phyloP scores from a whole-genome alignment of 37 sponge, comb jelly and placozoan species.

The Lycopodina hypogea region DNA sequence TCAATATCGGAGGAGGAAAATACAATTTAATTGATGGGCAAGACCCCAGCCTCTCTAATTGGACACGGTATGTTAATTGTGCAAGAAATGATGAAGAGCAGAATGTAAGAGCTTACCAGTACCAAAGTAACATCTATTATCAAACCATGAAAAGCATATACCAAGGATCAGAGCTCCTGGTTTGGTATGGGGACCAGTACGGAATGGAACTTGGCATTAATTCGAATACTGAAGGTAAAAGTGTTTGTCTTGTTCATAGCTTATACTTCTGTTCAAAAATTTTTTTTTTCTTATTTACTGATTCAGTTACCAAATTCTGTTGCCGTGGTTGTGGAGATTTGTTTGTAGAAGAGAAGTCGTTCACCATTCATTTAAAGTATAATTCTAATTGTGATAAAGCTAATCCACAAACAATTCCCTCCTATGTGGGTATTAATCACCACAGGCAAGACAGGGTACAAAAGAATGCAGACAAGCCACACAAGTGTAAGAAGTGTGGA shows the following conservation, averaged over 20 bases:
- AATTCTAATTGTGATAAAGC: slow-evolving; percentile 20
- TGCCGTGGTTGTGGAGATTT: slow-evolving; percentile 39
- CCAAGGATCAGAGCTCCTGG: slow-evolving; percentile 63
- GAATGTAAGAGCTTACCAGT: slow-evolving; percentile 92
- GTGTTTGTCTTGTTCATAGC: too few relatives aligned
- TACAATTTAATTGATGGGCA: slow-evolving; percentile 65
- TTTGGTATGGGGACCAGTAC: slow-evolving; percentile 83
- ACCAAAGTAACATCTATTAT: slow-evolving; percentile 74
- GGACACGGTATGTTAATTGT: slow-evolving; percentile 88
- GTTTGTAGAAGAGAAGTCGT: slow-evolving; percentile 44
- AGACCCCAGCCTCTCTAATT: slow-evolving; percentile 56
- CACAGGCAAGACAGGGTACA: background rate
- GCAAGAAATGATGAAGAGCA: slow-evolving; percentile 85
- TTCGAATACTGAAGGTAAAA: background rate
- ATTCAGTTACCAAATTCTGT: background rate
- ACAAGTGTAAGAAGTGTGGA: slow-evolving; percentile 41
- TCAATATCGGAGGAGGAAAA: slow-evolving; percentile 22
- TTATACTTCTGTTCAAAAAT: too few relatives aligned
- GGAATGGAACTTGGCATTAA: slow-evolving; percentile 61
- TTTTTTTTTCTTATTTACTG: too few relatives aligned
- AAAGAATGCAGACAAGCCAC: slow-evolving; percentile 20
- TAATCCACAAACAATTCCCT: too few relatives aligned
- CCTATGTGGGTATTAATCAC: too few relatives aligned
- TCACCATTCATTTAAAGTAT: slow-evolving; percentile 45
- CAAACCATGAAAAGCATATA: slow-evolving; percentile 61